Evolutionary conservation across 2,797 vertebrate species (phyloP), one percentile per base, ranked within the genome.

Genomic region (Apodemus agrarius): DNA sequence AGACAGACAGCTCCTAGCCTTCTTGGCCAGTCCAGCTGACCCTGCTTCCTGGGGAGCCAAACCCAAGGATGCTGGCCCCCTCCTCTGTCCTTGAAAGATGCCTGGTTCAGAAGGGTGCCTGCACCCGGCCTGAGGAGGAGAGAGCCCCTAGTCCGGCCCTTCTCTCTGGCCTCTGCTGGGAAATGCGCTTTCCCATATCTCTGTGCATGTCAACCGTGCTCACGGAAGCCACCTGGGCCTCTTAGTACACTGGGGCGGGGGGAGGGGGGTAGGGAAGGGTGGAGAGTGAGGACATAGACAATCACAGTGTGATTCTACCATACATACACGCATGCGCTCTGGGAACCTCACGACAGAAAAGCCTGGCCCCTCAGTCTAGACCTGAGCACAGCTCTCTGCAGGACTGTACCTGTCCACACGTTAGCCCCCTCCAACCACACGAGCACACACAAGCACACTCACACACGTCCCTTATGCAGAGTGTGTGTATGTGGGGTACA

Each of bases 401-500:
- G 16, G 65, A 12, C 6, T 31, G 6, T 46, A 2, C 16, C 43
- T 16, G 6, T 6, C 16, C 17, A 46, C 17, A 24, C 0, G 13
- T 6, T 40, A 2, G 57, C 29, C 37, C 40, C 37, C 65, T 24
- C 6, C 10, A 8, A 65, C 31, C 17, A 46, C 87, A 63, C 37
- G 8, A 1, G 1, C 17, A 46, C 87, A 63, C 54, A 24, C 3
- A 1, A 16, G 9, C 22, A 52, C 61, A 67, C 76, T 31, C 11
- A 13, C 26, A 29, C n/a, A 37, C 0, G 9, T n/a, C 12, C 59
- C 40, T 12, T 11, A 9, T 2, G 2, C 57, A 43, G 74, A 17
- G 11, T 0, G 0, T 17, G 46, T 74, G 65, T 21, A 11, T 0
- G 0, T 13, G 40, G 82, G 43, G 12, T n/a, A 29, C 29, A 26